Percentiles rank a stretch among this genome's conserved stretches.
Conservation (phyloP, 2,113 vertebrate species). For the Rhynchomys soricoides region DNA sequence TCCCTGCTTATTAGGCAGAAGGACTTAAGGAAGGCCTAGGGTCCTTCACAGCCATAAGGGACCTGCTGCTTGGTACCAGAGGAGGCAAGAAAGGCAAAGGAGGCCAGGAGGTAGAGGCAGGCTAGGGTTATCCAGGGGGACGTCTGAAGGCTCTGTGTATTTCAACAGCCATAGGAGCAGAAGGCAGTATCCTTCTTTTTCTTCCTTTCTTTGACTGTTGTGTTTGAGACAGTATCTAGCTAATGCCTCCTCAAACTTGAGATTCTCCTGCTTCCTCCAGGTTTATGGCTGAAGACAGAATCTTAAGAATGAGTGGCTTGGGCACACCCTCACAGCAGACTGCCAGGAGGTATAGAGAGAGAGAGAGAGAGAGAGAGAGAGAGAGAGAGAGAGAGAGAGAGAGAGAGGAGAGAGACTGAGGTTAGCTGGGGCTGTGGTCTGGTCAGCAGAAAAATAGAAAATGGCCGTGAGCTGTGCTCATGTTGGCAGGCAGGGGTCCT, state of each 20-base stretch:
- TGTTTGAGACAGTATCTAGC: background rate
- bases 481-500: background rate
- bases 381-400: background rate
- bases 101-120: background rate
- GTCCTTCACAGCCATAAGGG: background rate
- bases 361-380: background rate
- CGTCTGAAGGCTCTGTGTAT: background rate
- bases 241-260: background rate
- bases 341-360: background rate
- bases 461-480: background rate
- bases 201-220: background rate
- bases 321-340: background rate
- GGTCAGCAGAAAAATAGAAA: accelerated
- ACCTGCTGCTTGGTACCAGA: background rate
- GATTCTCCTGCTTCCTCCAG: background rate
- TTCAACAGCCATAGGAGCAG: background rate
- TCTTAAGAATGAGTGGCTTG: background rate
- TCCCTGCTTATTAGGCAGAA: background rate
- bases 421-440: background rate
- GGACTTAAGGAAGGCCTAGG: accelerated
- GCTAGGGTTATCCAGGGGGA: background rate
- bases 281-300: background rate
- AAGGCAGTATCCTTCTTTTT: background rate
- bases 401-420: background rate
- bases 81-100: background rate